These are phyloP conservation scores for Metacarcinus magister DNA, from an alignment of 2,888 invertebrate genomes.

Conservation along the genomic window DNA sequence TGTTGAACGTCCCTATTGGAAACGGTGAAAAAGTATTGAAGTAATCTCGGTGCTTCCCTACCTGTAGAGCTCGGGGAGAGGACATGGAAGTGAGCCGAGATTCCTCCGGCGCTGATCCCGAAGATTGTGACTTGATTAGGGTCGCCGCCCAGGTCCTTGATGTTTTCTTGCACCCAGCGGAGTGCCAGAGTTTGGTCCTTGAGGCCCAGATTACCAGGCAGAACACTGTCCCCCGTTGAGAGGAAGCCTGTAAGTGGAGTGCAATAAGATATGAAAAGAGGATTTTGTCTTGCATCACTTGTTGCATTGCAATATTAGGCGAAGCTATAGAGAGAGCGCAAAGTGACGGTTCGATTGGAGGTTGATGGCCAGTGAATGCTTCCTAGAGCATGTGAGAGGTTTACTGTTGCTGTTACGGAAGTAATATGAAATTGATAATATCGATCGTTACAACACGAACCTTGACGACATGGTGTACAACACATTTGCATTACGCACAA, in stretches of 20 bases:
- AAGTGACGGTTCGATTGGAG: no score
- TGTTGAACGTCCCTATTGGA: no score
- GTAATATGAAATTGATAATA: neutral
- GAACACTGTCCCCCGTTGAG: slow-evolving; percentile 68
- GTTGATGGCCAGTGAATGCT: no score
- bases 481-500: no score
- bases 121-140: slow-evolving; percentile 59
- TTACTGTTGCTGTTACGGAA: neutral
- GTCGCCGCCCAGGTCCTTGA: slow-evolving; percentile 54
- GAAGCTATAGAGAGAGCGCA: no score
- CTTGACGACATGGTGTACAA: no score
- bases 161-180: slow-evolving; percentile 71
- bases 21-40: neutral
- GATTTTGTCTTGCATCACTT: neutral
- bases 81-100: slow-evolving; percentile 47
- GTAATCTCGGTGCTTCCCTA: neutral
- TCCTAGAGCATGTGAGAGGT: neutral
- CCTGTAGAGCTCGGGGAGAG: slow-evolving; percentile 53
- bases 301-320: neutral
- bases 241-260: slow-evolving; percentile 60
- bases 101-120: slow-evolving; percentile 58
- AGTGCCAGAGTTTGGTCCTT: slow-evolving; percentile 73
- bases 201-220: slow-evolving; percentile 64
- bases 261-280: neutral
- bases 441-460: no score